Evolutionary conservation across 2,797 vertebrate species (phyloP).

Genomic region (Holocentrus rufus): DNA sequence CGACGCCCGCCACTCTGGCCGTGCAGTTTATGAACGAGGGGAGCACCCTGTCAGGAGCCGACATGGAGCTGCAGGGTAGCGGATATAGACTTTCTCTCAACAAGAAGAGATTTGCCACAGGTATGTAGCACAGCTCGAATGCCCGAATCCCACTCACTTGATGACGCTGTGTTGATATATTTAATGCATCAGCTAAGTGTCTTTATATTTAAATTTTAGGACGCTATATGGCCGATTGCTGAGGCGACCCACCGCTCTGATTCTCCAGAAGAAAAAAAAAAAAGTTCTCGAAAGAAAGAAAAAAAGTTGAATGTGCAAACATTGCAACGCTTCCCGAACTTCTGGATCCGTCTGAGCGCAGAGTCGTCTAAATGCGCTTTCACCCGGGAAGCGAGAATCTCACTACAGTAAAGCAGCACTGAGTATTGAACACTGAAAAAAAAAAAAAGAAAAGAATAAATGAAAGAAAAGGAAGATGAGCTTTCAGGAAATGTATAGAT

Average conservation of each 20-base stretch:
- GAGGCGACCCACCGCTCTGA: slow-evolving; percentile 74
- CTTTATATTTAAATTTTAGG: slow-evolving; percentile 78
- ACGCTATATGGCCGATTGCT: slow-evolving; percentile 97
- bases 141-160: too few relatives aligned
- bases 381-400: slow-evolving; percentile 78
- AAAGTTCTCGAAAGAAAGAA: slow-evolving; percentile 48
- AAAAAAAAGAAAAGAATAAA: slow-evolving; percentile 54
- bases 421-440: slow-evolving; percentile 91
- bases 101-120: slow-evolving; percentile 97
- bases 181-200: neutral
- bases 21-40: slow-evolving; percentile 96
- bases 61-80: slow-evolving; percentile 90
- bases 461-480: slow-evolving; percentile 64
- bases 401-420: slow-evolving; percentile 91
- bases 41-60: slow-evolving; percentile 91
- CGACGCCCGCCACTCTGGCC: slow-evolving; percentile 91
- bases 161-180: neutral
- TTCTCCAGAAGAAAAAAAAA: slow-evolving; percentile 59
- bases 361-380: slow-evolving; percentile 76
- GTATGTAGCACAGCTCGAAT: slow-evolving; percentile 77
- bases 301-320: slow-evolving; percentile 35
- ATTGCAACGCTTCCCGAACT: slow-evolving; percentile 53
- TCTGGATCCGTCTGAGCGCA: slow-evolving; percentile 60
- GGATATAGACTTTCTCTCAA: slow-evolving; percentile 94
- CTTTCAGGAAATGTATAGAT: slow-evolving; percentile 78